Conservation (phyloP, 2,113 vertebrate species). For the Carassius auratus region DNA sequence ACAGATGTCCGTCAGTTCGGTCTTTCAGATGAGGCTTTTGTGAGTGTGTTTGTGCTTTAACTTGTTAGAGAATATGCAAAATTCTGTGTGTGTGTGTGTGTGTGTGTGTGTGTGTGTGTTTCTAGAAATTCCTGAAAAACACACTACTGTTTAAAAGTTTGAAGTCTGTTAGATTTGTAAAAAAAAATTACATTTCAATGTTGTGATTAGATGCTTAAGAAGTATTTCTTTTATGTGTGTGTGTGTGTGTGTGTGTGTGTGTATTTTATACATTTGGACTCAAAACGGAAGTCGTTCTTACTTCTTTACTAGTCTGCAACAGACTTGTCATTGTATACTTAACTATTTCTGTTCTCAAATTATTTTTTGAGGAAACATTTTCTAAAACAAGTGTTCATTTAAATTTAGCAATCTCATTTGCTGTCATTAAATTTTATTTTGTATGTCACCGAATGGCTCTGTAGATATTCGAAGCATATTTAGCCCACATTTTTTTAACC, state of each 20-base stretch:
- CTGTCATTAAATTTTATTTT: background rate
- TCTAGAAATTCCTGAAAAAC: background rate
- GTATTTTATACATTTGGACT: too few relatives aligned
- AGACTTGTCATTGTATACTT: background rate
- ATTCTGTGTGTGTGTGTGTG: background rate
- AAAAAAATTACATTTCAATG: too few relatives aligned
- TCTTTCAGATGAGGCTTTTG: slow-evolving; percentile 38
- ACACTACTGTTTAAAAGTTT: background rate
- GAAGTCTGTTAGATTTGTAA: background rate
- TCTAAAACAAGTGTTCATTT: too few relatives aligned
- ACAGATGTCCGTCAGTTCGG: slow-evolving; percentile 50
- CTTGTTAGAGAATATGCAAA: slow-evolving; percentile 2
- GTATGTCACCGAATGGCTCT: background rate
- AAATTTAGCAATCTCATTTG: background rate
- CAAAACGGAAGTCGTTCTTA: background rate
- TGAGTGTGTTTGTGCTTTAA: slow-evolving; percentile 41
- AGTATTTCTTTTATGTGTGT: too few relatives aligned
- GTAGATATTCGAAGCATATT: too few relatives aligned
- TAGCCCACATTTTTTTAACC: background rate
- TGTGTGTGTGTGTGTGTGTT: background rate
- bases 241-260: too few relatives aligned
- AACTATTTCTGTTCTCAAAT: background rate
- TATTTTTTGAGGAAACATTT: background rate
- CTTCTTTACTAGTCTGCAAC: background rate
- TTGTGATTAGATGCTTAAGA: too few relatives aligned